Conservation (phyloP, 2,113 vertebrate species). For the Aptenodytes forsteri region DNA sequence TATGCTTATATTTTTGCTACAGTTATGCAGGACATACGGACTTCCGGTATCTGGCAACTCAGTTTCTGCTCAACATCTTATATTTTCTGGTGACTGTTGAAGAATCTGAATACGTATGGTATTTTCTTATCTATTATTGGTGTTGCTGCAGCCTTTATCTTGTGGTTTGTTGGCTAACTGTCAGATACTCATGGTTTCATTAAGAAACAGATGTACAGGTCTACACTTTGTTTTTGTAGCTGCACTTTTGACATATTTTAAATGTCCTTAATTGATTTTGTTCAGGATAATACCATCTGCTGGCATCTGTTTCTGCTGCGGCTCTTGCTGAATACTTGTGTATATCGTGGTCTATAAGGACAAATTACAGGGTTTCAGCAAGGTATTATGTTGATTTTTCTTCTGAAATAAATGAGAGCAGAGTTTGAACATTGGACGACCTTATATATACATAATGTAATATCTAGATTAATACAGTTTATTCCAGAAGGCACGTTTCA, state of each 20-base stretch:
- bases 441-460: not conserved
- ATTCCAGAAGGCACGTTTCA: not conserved
- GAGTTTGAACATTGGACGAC: not conserved
- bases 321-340: not conserved
- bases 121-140: not conserved
- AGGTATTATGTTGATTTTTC: not conserved
- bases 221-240: conserved; percentile 27
- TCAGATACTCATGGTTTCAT: conserved; percentile 35
- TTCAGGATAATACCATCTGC: conserved; percentile 41
- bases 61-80: not conserved
- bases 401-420: not conserved
- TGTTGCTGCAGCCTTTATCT: conserved; percentile 22
- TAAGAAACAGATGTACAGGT: conserved; percentile 58
- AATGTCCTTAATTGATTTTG: conserved; percentile 47
- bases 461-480: not conserved
- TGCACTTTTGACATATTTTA: conserved; percentile 28
- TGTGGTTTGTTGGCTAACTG: conserved; percentile 21
- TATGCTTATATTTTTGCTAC: not conserved
- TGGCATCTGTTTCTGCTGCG: conserved; percentile 35
- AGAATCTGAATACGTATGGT: not conserved
- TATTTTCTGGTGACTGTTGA: not conserved
- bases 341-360: not conserved
- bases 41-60: not conserved
- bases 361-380: not conserved
- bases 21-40: conserved; percentile 3